A percentile compares a stretch with the other conserved stretches of the same genome.
Conservation (phyloP, 2,113 vertebrate species). For the Larimichthys crocea region DNA sequence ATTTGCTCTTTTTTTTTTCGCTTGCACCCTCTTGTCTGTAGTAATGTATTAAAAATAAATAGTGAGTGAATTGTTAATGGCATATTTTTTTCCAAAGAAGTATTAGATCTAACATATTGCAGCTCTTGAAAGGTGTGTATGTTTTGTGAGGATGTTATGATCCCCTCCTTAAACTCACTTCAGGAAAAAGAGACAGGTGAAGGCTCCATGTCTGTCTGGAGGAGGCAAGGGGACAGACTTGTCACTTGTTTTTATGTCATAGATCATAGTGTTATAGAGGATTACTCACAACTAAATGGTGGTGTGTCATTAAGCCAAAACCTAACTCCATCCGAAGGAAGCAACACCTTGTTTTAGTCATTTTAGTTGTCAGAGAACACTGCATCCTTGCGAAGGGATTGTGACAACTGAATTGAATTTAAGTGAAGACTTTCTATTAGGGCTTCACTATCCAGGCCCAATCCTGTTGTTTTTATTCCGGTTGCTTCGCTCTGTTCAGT, state of each 20-base stretch:
- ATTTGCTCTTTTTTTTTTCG: background rate
- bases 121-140: background rate
- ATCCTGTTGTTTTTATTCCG: conserved; percentile 58
- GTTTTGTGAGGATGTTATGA: background rate
- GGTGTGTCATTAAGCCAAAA: background rate
- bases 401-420: background rate
- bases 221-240: too few relatives aligned
- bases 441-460: conserved; percentile 23
- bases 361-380: background rate
- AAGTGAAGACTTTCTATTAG: conserved; percentile 18
- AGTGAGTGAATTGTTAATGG: background rate
- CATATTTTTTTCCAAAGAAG: background rate
- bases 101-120: background rate
- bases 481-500: conserved; percentile 49
- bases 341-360: background rate
- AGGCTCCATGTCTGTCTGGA: background rate
- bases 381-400: background rate
- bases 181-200: background rate
- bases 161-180: background rate
- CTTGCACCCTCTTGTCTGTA: background rate
- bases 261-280: background rate
- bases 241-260: background rate
- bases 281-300: background rate
- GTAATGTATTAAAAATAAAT: background rate
- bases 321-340: background rate